Base-by-base conservation (phyloP, 1,140 invertebrate genomes). In the Notospermus geniculatus region DNA sequence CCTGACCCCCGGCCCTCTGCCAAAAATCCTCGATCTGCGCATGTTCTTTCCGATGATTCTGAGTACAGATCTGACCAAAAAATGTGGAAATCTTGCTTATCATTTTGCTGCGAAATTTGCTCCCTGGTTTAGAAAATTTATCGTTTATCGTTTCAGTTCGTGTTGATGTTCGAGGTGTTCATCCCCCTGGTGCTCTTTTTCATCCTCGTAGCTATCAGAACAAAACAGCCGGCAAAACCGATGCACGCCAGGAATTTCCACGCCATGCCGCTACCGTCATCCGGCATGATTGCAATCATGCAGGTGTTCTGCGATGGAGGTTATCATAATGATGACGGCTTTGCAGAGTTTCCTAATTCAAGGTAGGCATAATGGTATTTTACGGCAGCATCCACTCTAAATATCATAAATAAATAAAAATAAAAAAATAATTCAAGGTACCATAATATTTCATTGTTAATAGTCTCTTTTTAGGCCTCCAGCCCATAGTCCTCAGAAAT, bases 171-270 rank as follows among this genome's bases (percentile, higher is more conserved):
- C 66, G 83, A 84, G 72, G 59, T 83, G 46, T 80, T 78, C 54
- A 82, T 84, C 56, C 83, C 83, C 5, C 65, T 84, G 54, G 80
- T 83, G 15, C 65, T 84, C 19, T 83, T 83, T 65, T 72, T 84
- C 22, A 82, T 84, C 27, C 64, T 84, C 17, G 56, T 83, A 17
- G 67, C 73, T 4, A 83, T 84, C 46, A 69, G 83, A 57, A 71
- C 71, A 55, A 79, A 80, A 64, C 78, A 82, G 50, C 77, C 79
- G 36, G 77, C 82, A 4, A 63, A 74, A 66, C 73, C 75, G 29
- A 64, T 72, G 19, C 58, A 62, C 7, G 66, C 73, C 60, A 73
- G 81, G n/a, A n/a, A 67, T 13, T 76, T 76, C 64, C 54, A 67
- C 29, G 74, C 74, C 2, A 65, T 72, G 62, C 81, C 83, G 4